phyloP scores from a whole-genome alignment of 2,888 invertebrate genomes.

The Gortyna flavago region DNA sequence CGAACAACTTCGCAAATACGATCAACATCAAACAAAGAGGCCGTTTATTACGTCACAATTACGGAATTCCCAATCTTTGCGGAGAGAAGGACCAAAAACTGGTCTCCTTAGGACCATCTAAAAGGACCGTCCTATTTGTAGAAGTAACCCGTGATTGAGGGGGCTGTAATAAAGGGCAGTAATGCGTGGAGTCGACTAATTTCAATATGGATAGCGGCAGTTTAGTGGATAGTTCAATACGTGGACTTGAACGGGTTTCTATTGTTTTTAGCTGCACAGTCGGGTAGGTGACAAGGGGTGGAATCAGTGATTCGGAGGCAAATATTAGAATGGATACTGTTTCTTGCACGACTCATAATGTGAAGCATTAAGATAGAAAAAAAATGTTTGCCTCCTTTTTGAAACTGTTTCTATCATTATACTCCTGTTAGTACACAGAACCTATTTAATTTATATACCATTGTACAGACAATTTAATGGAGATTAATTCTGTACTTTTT shows the following conservation, averaged over 20 bases:
- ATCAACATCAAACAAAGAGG: constrained; percentile 48
- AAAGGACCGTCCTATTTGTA: constrained; percentile 39
- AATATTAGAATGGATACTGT: not conserved
- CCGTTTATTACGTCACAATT: constrained; percentile 39
- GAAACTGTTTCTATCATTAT: too few relatives aligned
- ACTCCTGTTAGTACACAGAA: too few relatives aligned
- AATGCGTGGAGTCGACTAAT: constrained; percentile 50
- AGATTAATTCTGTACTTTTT: too few relatives aligned
- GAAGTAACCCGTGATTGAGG: constrained; percentile 55
- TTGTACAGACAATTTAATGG: too few relatives aligned
- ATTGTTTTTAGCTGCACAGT: constrained; percentile 20
- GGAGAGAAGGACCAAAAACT: constrained; percentile 34
- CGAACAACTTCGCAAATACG: constrained; percentile 34
- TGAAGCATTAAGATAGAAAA: too few relatives aligned
- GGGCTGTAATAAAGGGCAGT: constrained; percentile 53
- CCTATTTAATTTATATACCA: too few relatives aligned
- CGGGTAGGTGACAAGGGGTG: not conserved
- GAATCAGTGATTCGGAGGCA: not conserved
- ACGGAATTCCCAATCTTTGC: constrained; percentile 30
- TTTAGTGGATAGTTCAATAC: constrained; percentile 52
- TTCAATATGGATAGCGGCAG: constrained; percentile 36
- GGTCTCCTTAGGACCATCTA: constrained; percentile 19
- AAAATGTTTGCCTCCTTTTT: too few relatives aligned
- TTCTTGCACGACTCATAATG: not conserved
- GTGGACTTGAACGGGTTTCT: constrained; percentile 6